A percentile compares a stretch with the other conserved stretches of the same genome.
phyloP scores from a whole-genome alignment of 2,888 invertebrate genomes.

The Exephanes ischioxanthus region DNA sequence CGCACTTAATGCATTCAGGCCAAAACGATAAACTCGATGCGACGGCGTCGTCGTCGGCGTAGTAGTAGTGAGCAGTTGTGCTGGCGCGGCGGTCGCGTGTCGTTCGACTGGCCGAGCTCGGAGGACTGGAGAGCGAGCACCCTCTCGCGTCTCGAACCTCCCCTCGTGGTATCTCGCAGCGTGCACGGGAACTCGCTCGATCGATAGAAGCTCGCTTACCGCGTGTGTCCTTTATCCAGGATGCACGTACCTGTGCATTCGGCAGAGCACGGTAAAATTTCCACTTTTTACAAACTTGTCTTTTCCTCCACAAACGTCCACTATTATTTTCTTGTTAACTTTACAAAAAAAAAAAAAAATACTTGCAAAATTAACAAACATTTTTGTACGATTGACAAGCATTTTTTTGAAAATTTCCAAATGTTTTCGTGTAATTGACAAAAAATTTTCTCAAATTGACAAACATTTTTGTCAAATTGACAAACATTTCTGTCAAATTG shows the following conservation, averaged over 20 bases:
- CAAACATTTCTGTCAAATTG: too few species aligned
- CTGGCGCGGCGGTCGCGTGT: constrained; percentile 43
- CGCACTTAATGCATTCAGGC: constrained; percentile 77
- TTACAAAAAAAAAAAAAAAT: too few species aligned
- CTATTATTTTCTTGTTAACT: too few species aligned
- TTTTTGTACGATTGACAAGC: too few species aligned
- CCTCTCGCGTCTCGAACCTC: constrained; percentile 33
- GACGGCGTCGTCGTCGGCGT: constrained; percentile 45
- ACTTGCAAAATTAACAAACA: too few species aligned
- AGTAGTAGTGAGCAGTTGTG: not conserved
- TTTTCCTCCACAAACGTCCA: too few species aligned
- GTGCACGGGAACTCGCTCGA: constrained; percentile 24
- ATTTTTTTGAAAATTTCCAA: too few species aligned
- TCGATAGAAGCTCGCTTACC: constrained; percentile 21
- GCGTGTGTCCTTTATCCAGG: constrained; percentile 39
- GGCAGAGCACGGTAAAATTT: not conserved
- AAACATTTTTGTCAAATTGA: too few species aligned
- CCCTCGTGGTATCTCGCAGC: constrained; percentile 13
- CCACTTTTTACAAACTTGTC: too few species aligned
- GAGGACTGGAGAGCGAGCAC: constrained; percentile 33
- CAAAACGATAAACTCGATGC: constrained; percentile 76
- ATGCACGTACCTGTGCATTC: constrained; percentile 27
- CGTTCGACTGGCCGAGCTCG: constrained; percentile 37
- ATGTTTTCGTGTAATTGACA: too few species aligned
- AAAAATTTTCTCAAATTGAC: too few species aligned